Evolutionary conservation across 2,888 invertebrate genomes (phyloP).

Genomic region (Stegophylla sp.): DNA sequence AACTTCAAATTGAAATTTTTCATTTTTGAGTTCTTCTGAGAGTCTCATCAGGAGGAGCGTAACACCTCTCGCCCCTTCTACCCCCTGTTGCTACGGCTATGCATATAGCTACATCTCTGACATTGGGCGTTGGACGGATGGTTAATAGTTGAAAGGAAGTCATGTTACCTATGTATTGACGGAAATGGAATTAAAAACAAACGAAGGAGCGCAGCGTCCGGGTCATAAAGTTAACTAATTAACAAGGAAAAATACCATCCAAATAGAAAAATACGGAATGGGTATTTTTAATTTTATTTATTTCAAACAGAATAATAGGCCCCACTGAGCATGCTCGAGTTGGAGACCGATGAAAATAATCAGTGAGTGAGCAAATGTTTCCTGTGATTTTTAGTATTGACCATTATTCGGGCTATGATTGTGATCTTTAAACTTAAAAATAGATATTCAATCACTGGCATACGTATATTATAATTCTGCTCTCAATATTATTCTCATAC

Average conservation of each 20-base stretch:
- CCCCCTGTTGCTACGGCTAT: no score
- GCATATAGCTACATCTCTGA: background rate
- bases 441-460: background rate
- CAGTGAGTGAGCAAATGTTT: no score
- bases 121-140: background rate
- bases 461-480: background rate
- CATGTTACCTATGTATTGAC: slow-evolving; percentile 11
- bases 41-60: no score
- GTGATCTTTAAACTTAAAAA: background rate
- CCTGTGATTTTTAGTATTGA: background rate
- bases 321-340: no score
- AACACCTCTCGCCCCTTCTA: no score
- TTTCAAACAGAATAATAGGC: no score
- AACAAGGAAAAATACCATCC: background rate
- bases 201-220: slow-evolving; percentile 4
- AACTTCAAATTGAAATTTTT: no score
- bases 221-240: slow-evolving; percentile 3
- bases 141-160: slow-evolving; percentile 10
- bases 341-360: no score
- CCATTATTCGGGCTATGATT: background rate
- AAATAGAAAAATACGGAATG: no score
- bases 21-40: no score
- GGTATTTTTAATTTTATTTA: no score
- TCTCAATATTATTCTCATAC: background rate
- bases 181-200: slow-evolving; percentile 1